Evolutionary conservation across 2,113 vertebrate genomes (phyloP).

Genomic region (Rattus norvegicus): DNA sequence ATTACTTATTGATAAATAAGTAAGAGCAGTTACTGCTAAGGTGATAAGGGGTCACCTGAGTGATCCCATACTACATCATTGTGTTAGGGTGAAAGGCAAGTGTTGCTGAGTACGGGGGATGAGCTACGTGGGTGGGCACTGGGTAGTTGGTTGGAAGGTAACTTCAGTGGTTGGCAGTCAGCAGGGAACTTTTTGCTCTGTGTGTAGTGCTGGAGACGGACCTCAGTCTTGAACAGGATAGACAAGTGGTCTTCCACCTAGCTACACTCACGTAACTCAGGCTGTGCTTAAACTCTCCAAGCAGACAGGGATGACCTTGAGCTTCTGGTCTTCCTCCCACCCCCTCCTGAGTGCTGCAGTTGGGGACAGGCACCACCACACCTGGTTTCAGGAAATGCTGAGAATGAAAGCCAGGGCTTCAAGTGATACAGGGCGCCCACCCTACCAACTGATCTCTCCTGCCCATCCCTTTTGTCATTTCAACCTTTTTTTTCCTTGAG

Average conservation of each 20-base stretch:
- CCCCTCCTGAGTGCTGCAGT: not conserved
- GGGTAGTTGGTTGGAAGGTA: too few species aligned
- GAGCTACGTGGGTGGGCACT: not conserved
- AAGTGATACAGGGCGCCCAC: not conserved
- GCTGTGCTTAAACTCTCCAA: not conserved
- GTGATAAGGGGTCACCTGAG: not conserved
- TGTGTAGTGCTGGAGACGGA: not conserved
- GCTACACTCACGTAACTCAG: not conserved
- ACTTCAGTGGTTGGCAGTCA: too few species aligned
- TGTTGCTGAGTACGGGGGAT: not conserved
- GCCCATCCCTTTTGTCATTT: not conserved
- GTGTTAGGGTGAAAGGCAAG: not conserved
- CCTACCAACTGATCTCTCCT: not conserved
- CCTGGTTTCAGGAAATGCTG: not conserved
- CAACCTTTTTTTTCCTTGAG: not conserved
- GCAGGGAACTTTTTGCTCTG: not conserved
- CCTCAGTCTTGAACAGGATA: not conserved
- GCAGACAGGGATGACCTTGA: not conserved
- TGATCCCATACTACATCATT: not conserved
- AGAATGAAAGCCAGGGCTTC: not conserved
- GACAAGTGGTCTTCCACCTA: not conserved
- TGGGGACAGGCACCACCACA: not conserved
- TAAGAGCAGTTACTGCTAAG: not conserved
- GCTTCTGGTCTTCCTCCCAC: too few species aligned
- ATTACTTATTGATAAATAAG: too few species aligned